Conservation (phyloP, 2,888 invertebrate genomes). For the Halocaridina rubra region DNA sequence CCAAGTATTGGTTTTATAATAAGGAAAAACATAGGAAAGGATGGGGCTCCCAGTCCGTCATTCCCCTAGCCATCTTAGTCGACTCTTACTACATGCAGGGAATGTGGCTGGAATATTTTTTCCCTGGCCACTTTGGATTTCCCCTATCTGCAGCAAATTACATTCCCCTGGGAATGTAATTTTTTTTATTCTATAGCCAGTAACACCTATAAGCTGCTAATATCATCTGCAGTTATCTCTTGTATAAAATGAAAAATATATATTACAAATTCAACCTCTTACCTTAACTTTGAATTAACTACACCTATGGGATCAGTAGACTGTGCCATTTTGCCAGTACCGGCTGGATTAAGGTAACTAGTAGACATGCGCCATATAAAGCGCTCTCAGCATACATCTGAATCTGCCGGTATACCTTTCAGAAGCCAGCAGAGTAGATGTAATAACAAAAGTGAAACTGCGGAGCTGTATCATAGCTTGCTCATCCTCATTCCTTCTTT, state of each 20-base stretch:
- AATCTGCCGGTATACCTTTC: too few species aligned
- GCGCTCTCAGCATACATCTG: too few species aligned
- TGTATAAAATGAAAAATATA: not conserved
- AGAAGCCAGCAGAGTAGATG: too few species aligned
- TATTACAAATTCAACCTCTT: not conserved
- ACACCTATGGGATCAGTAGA: conserved; percentile 77
- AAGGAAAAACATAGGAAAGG: too few species aligned
- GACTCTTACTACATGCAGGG: too few species aligned
- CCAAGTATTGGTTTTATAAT: too few species aligned
- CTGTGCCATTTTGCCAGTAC: conserved; percentile 85
- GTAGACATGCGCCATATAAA: conserved; percentile 42
- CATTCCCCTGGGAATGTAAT: not conserved
- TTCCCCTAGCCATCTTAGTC: too few species aligned
- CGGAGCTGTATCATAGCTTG: too few species aligned
- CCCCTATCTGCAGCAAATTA: not conserved
- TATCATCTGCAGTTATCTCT: not conserved
- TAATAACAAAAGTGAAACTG: too few species aligned
- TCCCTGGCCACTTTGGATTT: not conserved
- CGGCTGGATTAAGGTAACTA: conserved; percentile 77
- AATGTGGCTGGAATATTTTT: too few species aligned
- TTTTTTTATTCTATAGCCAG: not conserved
- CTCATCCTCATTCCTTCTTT: too few species aligned
- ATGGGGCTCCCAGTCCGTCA: too few species aligned
- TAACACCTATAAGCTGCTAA: not conserved
- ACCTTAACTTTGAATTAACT: conserved; percentile 76